Evolutionary conservation across 2,888 invertebrate species (phyloP), one percentile per base, ranked within the genome.

Genomic region (Hypena proboscidalis): DNA sequence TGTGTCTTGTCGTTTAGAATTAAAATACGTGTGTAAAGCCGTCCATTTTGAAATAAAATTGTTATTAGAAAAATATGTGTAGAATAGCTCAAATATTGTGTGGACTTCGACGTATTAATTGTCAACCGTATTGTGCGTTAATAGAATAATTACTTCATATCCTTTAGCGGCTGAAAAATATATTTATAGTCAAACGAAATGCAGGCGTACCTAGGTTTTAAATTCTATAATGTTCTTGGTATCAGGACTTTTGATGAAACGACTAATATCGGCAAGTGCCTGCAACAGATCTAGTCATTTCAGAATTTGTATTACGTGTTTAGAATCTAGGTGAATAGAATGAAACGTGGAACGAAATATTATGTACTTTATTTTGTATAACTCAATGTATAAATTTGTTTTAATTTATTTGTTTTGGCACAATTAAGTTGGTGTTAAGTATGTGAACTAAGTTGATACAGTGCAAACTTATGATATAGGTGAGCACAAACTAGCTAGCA

Each of bases 221-320:
- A 1, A 13, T 4, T 13, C 3, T n/a, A 14, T 5, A n/a, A 11
- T 2, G 6, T 6, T 6, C 7, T 25, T 11, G 13, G 53, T 34
- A 37, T 14, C 11, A 20, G 49, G n/a, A 19, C 23, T 29, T 45
- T 51, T 30, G 22, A 32, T 3, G 27, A 36, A 47, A 40, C 30
- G 26, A 20, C 32, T 27, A 27, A 34, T 37, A 34, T 33, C 36
- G 13, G 19, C 48, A 43, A 26, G 33, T 46, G 48, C 27, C 56
- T 56, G 45, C 37, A 49, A 49, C 39, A 40, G 45, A 37, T 36
- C 72, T 74, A 74, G 72, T 74, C 71, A 72, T 58, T 58, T 33
- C 10, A 50, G 36, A 50, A 49, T 49, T 58, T 53, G 39, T 58
- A 50, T 41, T 47, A 53, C 17, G 37, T 51, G 41, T 52, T 44